Base-by-base conservation (phyloP, 1,140 invertebrate species). In the Trachymyrmex cornetzi region DNA sequence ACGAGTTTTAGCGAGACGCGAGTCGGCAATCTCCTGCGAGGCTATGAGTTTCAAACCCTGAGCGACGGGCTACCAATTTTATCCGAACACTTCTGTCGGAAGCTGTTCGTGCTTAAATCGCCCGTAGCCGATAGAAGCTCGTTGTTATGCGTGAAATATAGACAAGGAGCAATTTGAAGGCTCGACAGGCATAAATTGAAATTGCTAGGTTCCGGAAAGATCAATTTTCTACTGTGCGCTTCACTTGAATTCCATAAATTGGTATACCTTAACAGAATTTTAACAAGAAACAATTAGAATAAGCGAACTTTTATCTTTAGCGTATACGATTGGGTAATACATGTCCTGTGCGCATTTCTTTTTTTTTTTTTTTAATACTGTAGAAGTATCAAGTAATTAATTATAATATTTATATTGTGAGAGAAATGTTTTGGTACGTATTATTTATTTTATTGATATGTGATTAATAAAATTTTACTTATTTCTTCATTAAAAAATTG, bases 21-120 rank as follows among this genome's bases (percentile, higher is more conserved):
- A 48, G 19, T n/a, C 75, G 27, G 61, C 27, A 14, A 66, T 67
- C 61, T 66, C 61, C 5, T 7, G 57, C 4, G 34, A 24, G 12
- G 14, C 34, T 34, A 50, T 48, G 79, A 48, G 24, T 38, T n/a
- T 44, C 22, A 79, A 48, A 48, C 14, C 44, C 50, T 44, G 77
- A 69, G 50, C 66, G 79, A 55, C 66, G 48, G 30, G 50, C 66
- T 82, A 57, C 66, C 79, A 72, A 82, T 80, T 80, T 80, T 66
- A 80, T 30, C 27, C 64, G 48, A 55, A 69, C 77, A 27, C 55
- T 66, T 66, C 27, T 34, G 48, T 53, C 30, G 48, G 44, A 50
- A 66, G 64, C 44, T 44, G 9, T 55, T 38, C 48, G 7, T 12
- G 30, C 63, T 16, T 9, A 14, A 6, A 67, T 53, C 63, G 38